Base-by-base conservation (phyloP, 2,888 invertebrate species). In the Phaonia tiefii region DNA sequence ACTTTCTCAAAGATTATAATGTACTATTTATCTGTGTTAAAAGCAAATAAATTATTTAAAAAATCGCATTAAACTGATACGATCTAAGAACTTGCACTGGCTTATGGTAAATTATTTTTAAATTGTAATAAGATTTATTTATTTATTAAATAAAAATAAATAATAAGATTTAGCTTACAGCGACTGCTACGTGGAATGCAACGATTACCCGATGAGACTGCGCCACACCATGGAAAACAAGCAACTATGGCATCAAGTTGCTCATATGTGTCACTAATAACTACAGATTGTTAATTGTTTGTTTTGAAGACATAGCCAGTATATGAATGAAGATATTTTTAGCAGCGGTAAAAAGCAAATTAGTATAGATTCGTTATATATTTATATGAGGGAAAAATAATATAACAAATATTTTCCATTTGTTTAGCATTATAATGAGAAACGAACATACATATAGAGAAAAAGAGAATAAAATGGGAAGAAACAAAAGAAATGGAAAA, bases 221-320 rank as follows among this genome's bases (percentile, higher is more conserved):
- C 90, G 84, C 93, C 92, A 91, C 95, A 95, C 95, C 95, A 95
- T 83, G 95, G 95, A 91, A 95, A 95, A 91, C 95, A 95, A 88
- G 95, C 94, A 85, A 95, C 94, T 91, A 95, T 92, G 84, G 94
- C 94, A 91, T 95, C 94, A 91, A 94, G 92, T 89, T 94, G 94
- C 88, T 95, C 95, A 91, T 95, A 94, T 84, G 94, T 95, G 91
- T 95, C 95, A 85, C 90, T 90, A 84, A 91, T 91, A 82, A 91
- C 91, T 91, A 72, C 56, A 75, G 31, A 42, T 42, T 42, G 42
- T 22, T 63, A 11, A 10, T 60, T 31, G 17, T 31, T 56, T 22
- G 10, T n/a, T 37, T 58, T 58, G 56, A 26, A 10, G 10, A 22
- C 42, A 63, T 63, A 42, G 42, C 13, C 42, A 22, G 5, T 20